These are phyloP conservation scores for Phalloptychus januarius DNA, from an alignment of 2,797 vertebrate genomes.

Conservation along the genomic window DNA sequence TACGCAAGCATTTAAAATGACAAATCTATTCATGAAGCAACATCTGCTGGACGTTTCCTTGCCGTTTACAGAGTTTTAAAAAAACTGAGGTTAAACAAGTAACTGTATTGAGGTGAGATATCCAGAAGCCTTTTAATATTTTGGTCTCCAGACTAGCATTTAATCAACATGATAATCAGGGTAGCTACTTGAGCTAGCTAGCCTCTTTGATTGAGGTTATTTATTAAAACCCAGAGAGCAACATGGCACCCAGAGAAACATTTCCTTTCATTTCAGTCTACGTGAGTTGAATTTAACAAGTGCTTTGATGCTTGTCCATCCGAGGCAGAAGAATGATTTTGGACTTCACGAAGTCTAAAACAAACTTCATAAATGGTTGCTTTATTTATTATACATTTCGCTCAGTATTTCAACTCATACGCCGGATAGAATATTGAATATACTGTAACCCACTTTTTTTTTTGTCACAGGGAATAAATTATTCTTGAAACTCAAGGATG, in stretches of 20 bases:
- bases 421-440: background rate
- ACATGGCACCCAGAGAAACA: background rate
- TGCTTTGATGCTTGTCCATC: background rate
- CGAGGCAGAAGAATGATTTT: background rate
- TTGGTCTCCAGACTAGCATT: background rate
- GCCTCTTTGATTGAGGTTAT: constrained; percentile 6
- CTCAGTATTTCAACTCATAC: background rate
- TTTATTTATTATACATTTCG: background rate
- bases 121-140: background rate
- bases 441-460: background rate
- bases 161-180: constrained; percentile 22
- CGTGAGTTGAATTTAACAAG: background rate
- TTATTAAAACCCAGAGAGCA: constrained; percentile 12
- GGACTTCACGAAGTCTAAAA: background rate
- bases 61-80: background rate
- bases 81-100: background rate
- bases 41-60: background rate
- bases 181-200: background rate
- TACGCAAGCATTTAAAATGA: background rate
- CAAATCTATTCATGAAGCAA: background rate
- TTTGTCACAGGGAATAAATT: background rate
- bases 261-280: background rate
- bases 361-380: background rate
- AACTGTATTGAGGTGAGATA: background rate
- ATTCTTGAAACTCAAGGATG: background rate